Conservation (phyloP, 2,797 vertebrate genomes). For the Psittacula echo region DNA sequence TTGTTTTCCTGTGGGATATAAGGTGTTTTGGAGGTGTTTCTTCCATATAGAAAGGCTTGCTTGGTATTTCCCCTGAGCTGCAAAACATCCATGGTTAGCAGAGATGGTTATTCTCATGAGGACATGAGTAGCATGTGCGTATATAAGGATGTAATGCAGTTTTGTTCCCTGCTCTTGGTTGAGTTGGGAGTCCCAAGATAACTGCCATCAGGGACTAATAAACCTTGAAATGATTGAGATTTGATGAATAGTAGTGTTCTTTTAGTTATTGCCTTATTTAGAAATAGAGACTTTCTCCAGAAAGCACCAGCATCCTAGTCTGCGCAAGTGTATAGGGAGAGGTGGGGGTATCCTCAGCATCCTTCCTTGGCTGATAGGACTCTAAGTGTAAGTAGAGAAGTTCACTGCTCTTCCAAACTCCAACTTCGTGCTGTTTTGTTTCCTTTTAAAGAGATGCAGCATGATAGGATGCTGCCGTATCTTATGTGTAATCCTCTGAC, state of each 20-base stretch:
- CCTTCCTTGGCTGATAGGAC: neutral
- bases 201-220: neutral
- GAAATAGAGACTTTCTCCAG: neutral
- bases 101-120: neutral
- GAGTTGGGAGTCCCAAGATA: neutral
- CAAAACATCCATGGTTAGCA: neutral
- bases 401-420: neutral
- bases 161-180: neutral
- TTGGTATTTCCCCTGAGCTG: constrained; percentile 27
- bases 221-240: neutral
- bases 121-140: rapidly evolving
- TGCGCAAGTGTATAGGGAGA: neutral
- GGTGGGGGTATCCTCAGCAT: neutral
- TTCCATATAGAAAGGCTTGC: constrained; percentile 5
- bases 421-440: neutral
- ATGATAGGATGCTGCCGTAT: neutral
- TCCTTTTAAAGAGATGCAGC: neutral
- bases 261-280: neutral
- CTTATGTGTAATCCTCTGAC: neutral
- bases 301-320: neutral
- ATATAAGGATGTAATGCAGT: neutral
- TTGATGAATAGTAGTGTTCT: neutral
- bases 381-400: neutral
- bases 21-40: neutral
- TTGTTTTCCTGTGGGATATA: neutral